phyloP scores from a whole-genome alignment of 1,140 invertebrate genomes.

The Proctacanthus coquilletti region DNA sequence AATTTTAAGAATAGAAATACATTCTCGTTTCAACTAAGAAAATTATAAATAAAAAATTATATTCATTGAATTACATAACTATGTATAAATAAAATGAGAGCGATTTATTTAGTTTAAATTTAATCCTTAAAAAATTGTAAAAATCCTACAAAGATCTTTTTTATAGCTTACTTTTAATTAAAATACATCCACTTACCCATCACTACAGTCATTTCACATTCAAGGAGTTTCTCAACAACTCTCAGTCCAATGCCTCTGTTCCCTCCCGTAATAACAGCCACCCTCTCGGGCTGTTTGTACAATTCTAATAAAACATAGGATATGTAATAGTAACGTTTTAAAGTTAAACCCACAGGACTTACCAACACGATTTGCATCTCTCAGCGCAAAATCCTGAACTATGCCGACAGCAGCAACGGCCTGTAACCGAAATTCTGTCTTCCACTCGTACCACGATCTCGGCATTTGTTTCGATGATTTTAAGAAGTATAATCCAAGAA shows the following conservation, averaged over 20 bases:
- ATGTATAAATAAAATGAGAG: no score
- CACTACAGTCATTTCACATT: conserved; percentile 68
- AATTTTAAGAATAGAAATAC: no score
- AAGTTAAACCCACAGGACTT: conserved; percentile 13
- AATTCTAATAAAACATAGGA: conserved; percentile 33
- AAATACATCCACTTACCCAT: conserved; percentile 51
- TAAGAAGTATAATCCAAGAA: conserved; percentile 17
- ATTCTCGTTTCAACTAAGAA: no score
- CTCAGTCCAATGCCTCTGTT: conserved; percentile 71
- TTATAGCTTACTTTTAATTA: no score
- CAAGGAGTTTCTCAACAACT: conserved; percentile 59
- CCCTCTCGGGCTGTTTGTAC: conserved; percentile 39
- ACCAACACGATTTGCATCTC: conserved; percentile 37
- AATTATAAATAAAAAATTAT: no score
- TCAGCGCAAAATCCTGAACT: conserved; percentile 34
- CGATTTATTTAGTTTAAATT: no score
- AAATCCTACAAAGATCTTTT: no score
- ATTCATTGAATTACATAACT: no score
- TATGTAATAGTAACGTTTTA: conserved; percentile 2
- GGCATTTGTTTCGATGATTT: conserved; percentile 27
- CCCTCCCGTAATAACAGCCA: conserved; percentile 79
- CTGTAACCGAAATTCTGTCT: conserved; percentile 36
- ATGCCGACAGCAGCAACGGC: conserved; percentile 33
- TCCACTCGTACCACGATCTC: conserved; percentile 30
- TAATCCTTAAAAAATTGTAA: no score